Evolutionary conservation across 92 coral and sea anemone genomes (phyloP), one percentile per base, ranked within the genome.

Genomic region (Palythoa grandis): DNA sequence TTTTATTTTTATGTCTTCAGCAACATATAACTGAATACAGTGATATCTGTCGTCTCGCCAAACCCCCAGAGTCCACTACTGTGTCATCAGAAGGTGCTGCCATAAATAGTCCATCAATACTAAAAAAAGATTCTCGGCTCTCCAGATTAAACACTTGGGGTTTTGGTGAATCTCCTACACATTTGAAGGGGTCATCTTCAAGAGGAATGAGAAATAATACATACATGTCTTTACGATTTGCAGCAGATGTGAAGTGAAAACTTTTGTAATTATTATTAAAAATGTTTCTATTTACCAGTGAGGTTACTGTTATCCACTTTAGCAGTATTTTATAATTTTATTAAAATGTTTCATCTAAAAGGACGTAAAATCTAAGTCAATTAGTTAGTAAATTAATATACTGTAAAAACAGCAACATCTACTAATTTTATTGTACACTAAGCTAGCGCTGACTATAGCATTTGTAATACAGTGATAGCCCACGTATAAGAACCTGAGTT

Each of bases 1-100:
- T 5, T 43, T 5, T 43, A 43, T 43, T 43, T 5, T 43, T 74
- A 40, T 37, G 13, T 20, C 72, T 82, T 35, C 87, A 96, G 98
- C 93, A 91, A 22, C 98, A 94, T 68, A 76, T 94, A 22, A 37
- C 79, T 72, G 98, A 96, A 54, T 88, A 94, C 88, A 92, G 88
- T 2, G 98, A 96, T 50, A 94, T 96, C 37, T 85, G 92, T 47
- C 78, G 87, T 15, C 89, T 96, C 73, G 98, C 98, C 3, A 92
- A 87, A 75, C 93, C 89, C 56, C 79, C 95, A 71, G 96, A 88
- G 14, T 82, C 86, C 8, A 76, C 90, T 16, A 77, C 92, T 3
- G 72, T 84, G 10, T 65, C 80, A 5, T 72, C 92, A 29, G 92
- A 91, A 16, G 91, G 80, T 16, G 88, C 71, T 5, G 72, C 77